Evolutionary conservation across 2,797 vertebrate genomes (phyloP).

Genomic region (Labroides dimidiatus): DNA sequence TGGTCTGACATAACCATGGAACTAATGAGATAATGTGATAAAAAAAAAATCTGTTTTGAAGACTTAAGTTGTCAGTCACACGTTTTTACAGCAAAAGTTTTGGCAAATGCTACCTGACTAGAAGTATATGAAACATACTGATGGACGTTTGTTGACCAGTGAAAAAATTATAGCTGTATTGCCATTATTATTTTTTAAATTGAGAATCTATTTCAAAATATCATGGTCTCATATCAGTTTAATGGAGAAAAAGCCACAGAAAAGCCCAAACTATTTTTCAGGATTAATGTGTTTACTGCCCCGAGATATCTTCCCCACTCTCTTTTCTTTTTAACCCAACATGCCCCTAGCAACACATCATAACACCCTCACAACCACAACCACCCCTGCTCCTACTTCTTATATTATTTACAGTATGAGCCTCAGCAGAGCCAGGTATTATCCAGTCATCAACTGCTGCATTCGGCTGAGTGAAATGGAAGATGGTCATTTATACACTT

Average conservation of each 20-base stretch:
- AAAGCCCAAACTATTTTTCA: neutral
- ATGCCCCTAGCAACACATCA: neutral
- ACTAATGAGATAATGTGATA: neutral
- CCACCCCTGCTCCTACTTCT: neutral
- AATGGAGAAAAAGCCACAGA: neutral
- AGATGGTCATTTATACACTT: constrained; percentile 21
- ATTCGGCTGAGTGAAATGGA: constrained; percentile 31
- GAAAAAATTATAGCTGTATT: neutral
- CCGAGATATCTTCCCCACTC: neutral
- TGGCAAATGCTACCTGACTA: neutral
- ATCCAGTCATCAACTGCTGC: constrained; percentile 27
- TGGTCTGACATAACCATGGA: constrained; percentile 7
- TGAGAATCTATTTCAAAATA: neutral
- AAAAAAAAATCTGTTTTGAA: too few relatives aligned
- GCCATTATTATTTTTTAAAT: neutral
- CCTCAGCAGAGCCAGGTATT: constrained; percentile 23
- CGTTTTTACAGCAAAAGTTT: neutral
- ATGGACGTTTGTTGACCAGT: neutral
- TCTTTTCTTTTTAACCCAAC: constrained; percentile 11
- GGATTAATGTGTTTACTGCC: constrained; percentile 21
- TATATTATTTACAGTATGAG: constrained; percentile 18
- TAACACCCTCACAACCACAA: neutral
- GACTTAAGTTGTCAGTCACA: neutral
- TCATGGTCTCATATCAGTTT: neutral
- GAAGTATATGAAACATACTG: neutral